Base-by-base conservation (phyloP, 2,888 invertebrate genomes). In the Sminthurinus aureus region DNA sequence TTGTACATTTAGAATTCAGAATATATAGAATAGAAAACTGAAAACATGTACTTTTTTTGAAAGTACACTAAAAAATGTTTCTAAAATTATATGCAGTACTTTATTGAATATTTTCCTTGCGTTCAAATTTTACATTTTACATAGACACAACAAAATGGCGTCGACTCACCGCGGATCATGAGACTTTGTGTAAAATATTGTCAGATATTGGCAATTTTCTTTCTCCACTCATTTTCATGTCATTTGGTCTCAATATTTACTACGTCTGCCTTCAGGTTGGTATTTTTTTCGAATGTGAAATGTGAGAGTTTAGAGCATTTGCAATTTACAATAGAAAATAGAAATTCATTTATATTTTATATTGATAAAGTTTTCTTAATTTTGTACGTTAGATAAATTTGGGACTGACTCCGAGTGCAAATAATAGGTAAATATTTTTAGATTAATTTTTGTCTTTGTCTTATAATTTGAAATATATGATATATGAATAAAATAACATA, bases 241-340 rank as follows among this genome's bases (percentile, higher is more conserved):
- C 79, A 11, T 83, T 38, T 66, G 79, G 58, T 0, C 51, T 74
- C 22, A 83, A 83, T 66, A 79, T 83, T 79, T 83, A 83, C 67
- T 83, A 74, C 78, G 66, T 83, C n/a, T 83, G 83, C 58, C 51
- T 83, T 2, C 83, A 83, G 75, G 83, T 83, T 50, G 9, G 24
- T 22, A 69, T 20, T 8, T 26, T 18, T 75, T 58, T 24, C 73
- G 6, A 52, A 58, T 64, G 71, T 52, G 13, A 26, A 58, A 12
- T 58, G 64, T 58, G 9, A 15, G 22, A 15, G 18, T 24, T 15
- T 74, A n/a, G n/a, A n/a, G n/a, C n/a, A n/a, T n/a, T n/a, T n/a
- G n/a, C n/a, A n/a, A 52, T 24, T 12, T 6, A 50, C 51, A 58
- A 22, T 20, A 12, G 20, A 76, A 50, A n/a, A n/a, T n/a, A n/a